Conservation (phyloP, 2,113 vertebrate species). For the Thalassoma bifasciatum region DNA sequence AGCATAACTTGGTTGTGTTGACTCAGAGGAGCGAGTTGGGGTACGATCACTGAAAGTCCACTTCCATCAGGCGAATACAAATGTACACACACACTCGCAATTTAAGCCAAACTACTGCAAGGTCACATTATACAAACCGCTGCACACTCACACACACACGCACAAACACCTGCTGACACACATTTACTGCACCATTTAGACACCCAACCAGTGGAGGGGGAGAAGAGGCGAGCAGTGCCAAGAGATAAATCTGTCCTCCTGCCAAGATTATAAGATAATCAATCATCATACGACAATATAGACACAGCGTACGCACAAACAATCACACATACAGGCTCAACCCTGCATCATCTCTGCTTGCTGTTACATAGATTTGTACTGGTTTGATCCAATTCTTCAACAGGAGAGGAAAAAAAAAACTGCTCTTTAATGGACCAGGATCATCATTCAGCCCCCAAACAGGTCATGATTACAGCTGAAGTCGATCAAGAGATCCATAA, state of each 20-base stretch:
- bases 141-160: slow-evolving; percentile 32
- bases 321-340: slow-evolving; percentile 47
- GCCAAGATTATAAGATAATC: slow-evolving; percentile 82
- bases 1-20: slow-evolving; percentile 15
- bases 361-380: not conserved
- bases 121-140: slow-evolving; percentile 68
- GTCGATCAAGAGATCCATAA: not conserved
- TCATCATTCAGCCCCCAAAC: not conserved
- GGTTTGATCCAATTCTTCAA: slow-evolving; percentile 25
- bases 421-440: not conserved
- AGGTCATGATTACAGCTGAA: slow-evolving; percentile 2
- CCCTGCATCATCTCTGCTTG: slow-evolving; percentile 51
- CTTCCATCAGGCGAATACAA: slow-evolving; percentile 69
- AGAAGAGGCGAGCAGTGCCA: slow-evolving; percentile 48
- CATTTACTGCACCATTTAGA: slow-evolving; percentile 70
- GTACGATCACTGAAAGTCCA: slow-evolving; percentile 58
- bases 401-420: slow-evolving; percentile 5
- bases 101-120: slow-evolving; percentile 63
- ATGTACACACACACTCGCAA: slow-evolving; percentile 32
- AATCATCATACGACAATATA: slow-evolving; percentile 83
- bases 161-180: slow-evolving; percentile 76
- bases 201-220: slow-evolving; percentile 37
- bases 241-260: slow-evolving; percentile 82
- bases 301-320: slow-evolving; percentile 57
- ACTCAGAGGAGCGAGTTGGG: slow-evolving; percentile 42